These are phyloP conservation scores for Australoheros scitulus DNA, from an alignment of 2,113 vertebrate genomes.

Conservation along the genomic window DNA sequence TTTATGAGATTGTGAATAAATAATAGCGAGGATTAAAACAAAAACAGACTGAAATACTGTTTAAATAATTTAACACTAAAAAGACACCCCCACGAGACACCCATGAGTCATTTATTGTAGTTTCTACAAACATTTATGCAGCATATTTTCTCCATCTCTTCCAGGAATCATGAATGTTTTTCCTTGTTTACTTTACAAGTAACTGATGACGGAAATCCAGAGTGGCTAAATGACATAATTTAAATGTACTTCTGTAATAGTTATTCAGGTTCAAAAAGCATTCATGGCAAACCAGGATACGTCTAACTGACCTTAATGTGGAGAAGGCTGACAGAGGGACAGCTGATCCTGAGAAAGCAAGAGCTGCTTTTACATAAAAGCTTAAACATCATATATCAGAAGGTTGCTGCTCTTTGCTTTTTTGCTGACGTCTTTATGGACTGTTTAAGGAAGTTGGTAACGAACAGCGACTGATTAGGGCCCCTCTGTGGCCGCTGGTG, in stretches of 20 bases:
- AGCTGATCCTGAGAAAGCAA: not conserved
- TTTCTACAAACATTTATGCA: not conserved
- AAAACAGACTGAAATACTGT: not conserved
- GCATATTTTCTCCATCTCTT: not conserved
- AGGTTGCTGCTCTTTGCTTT: not conserved
- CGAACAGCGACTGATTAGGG: not conserved
- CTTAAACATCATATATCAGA: not conserved
- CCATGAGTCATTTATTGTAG: not conserved
- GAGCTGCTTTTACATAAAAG: not conserved
- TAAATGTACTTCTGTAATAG: not conserved
- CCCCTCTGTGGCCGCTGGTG: not conserved
- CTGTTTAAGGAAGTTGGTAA: conserved; percentile 11
- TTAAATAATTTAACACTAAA: not conserved
- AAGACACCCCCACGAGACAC: not conserved
- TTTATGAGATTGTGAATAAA: not conserved
- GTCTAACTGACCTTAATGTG: accelerated
- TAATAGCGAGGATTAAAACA: not conserved
- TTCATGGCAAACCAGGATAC: not conserved
- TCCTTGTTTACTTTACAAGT: not conserved
- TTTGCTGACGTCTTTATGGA: conserved; percentile 31
- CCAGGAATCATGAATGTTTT: not conserved
- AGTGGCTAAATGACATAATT: not conserved
- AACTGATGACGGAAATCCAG: not conserved
- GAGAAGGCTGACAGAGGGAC: not conserved
- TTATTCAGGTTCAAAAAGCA: not conserved